Conservation (phyloP, 2,797 vertebrate species). For the Lutjanus campechanus region DNA sequence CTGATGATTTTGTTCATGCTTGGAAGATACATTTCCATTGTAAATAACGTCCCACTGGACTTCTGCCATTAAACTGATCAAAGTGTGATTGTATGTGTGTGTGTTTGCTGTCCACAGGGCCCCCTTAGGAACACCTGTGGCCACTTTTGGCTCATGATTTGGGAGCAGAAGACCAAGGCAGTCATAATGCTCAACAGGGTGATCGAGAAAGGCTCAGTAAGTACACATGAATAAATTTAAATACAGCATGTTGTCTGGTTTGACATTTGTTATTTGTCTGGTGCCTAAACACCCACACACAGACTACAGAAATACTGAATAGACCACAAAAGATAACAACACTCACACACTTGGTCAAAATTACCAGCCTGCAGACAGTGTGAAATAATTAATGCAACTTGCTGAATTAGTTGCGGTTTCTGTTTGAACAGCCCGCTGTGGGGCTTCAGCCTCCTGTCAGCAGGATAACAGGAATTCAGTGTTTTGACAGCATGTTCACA, state of each 20-base stretch:
- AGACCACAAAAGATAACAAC: constrained; percentile 23
- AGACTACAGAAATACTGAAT: background rate
- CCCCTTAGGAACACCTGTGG: constrained; percentile 97
- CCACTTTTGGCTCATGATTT: constrained; percentile 99
- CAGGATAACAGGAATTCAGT: constrained; percentile 47
- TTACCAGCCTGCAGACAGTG: background rate
- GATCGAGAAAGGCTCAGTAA: constrained; percentile 98
- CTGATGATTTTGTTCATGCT: constrained; percentile 1
- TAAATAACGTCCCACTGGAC: constrained; percentile 13
- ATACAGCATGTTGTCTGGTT: constrained; percentile 12
- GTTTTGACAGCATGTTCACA: constrained; percentile 53
- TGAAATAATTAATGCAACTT: constrained; percentile 13
- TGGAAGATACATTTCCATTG: constrained; percentile 17
- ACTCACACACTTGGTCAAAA: background rate
- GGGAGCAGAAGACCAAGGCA: constrained; percentile 97
- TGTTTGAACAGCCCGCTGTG: background rate
- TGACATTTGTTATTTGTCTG: constrained; percentile 29
- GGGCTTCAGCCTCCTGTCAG: constrained; percentile 7
- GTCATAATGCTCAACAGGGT: constrained; percentile 99
- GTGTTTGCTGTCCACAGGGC: constrained; percentile 85
- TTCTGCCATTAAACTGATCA: constrained; percentile 17
- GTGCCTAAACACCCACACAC: constrained; percentile 19
- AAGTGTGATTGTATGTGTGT: constrained; percentile 18
- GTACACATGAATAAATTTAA: constrained; percentile 46
- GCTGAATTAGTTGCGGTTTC: constrained; percentile 4